Percentiles rank a stretch among this genome's conserved stretches.
phyloP scores from a whole-genome alignment of 2,797 vertebrate genomes.

The Enoplosus armatus region DNA sequence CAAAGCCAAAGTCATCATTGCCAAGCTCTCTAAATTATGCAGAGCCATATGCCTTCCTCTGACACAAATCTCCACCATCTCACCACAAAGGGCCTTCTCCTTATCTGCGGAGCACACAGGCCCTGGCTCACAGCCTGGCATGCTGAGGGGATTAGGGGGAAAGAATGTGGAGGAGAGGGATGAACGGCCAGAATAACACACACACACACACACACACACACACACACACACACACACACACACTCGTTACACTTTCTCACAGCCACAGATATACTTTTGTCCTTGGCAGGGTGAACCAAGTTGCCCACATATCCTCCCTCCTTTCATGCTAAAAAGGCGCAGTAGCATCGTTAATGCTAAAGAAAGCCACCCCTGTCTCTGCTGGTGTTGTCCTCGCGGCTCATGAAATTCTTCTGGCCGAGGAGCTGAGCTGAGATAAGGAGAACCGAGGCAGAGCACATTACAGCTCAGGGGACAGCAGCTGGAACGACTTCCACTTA shows the following conservation, averaged over 20 bases:
- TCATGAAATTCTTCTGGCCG: conserved; percentile 25
- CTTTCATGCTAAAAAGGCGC: conserved; percentile 30
- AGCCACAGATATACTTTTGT: conserved; percentile 17
- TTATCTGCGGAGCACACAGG: conserved; percentile 67
- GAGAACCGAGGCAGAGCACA: conserved; percentile 9
- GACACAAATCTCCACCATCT: conserved; percentile 75
- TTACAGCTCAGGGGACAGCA: conserved; percentile 33
- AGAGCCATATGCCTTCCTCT: conserved; percentile 61
- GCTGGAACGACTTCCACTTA: conserved; percentile 21
- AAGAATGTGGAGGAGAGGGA: conserved; percentile 57
- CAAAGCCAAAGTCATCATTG: conserved; percentile 15
- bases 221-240: conserved; percentile 5
- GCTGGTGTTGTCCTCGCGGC: conserved; percentile 13
- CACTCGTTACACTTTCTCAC: conserved; percentile 3
- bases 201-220: conserved; percentile 14
- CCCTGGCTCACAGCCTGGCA: conserved; percentile 53
- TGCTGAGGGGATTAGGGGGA: conserved; percentile 66
- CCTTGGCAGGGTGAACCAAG: conserved; percentile 36
- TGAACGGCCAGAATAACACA: conserved; percentile 12
- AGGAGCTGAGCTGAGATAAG: conserved; percentile 43
- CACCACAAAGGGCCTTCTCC: conserved; percentile 62
- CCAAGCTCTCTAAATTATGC: conserved; percentile 68
- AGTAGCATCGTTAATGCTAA: conserved; percentile 2
- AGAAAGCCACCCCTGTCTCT: conserved; percentile 8
- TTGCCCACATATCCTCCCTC: not conserved